A percentile compares a stretch with the other conserved stretches of the same genome.
These are phyloP conservation scores for Diprion similis DNA, from an alignment of 1,140 invertebrate species.

Conservation along the genomic window DNA sequence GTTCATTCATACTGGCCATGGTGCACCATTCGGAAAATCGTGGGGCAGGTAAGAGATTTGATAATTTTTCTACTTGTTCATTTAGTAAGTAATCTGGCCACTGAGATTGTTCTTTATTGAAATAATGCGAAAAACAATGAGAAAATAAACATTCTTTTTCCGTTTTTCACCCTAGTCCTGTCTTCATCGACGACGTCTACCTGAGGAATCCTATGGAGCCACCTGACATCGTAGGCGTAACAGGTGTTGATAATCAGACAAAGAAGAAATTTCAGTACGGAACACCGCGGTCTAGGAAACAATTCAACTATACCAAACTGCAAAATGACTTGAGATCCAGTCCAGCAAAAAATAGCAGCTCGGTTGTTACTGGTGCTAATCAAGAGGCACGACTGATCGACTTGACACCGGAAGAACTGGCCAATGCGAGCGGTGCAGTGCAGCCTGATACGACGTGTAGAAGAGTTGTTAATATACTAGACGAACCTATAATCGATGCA, in stretches of 20 bases:
- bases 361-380: conserved; percentile 53
- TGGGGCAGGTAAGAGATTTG: conserved; percentile 69
- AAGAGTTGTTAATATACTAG: conserved; percentile 70
- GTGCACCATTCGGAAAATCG: conserved; percentile 77
- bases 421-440: conserved; percentile 32
- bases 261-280: conserved; percentile 60
- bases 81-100: no score
- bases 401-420: conserved; percentile 65
- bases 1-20: conserved; percentile 86
- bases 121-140: no score
- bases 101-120: no score
- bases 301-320: conserved; percentile 80
- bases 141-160: no score
- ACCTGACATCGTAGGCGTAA: conserved; percentile 72
- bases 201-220: conserved; percentile 85
- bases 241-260: conserved; percentile 35
- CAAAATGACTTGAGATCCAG: conserved; percentile 67
- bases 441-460: conserved; percentile 37
- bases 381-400: conserved; percentile 69
- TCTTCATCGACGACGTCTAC: conserved; percentile 83
- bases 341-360: conserved; percentile 59
- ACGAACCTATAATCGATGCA: conserved; percentile 78
- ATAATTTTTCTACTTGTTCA: no score
- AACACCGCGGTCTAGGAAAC: conserved; percentile 64
- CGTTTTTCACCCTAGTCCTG: conserved; percentile 63